These are phyloP conservation scores for Lamproptera curius DNA, from an alignment of 2,888 invertebrate species.

Conservation along the genomic window DNA sequence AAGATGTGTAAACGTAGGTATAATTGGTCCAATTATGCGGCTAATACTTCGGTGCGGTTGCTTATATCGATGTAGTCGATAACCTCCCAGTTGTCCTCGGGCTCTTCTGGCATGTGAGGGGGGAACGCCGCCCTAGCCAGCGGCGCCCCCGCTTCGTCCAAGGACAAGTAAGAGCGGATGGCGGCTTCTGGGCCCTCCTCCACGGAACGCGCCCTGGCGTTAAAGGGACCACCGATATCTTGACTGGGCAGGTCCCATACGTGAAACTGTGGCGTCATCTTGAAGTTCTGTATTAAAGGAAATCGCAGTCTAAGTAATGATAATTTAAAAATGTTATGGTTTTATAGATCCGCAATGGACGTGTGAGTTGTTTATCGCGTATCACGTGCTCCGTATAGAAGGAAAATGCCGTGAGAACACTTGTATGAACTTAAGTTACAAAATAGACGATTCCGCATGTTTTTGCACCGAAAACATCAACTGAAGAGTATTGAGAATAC, in stretches of 20 bases:
- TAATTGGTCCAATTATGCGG: background rate
- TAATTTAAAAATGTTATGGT: no score
- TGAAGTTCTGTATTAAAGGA: constrained; percentile 67
- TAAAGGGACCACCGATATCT: constrained; percentile 80
- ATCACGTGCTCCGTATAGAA: no score
- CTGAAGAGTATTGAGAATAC: no score
- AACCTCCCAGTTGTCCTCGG: constrained; percentile 81
- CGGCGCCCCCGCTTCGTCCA: constrained; percentile 79
- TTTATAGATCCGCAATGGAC: no score
- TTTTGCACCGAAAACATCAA: no score
- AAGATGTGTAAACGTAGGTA: constrained; percentile 4
- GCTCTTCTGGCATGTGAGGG: constrained; percentile 65
- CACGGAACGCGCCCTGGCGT: constrained; percentile 72
- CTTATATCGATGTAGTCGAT: constrained; percentile 81
- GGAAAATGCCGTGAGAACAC: no score
- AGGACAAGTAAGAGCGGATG: constrained; percentile 79
- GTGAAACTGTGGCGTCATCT: constrained; percentile 76
- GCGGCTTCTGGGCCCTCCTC: constrained; percentile 74
- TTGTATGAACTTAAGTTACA: no score
- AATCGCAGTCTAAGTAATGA: no score
- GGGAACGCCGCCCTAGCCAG: constrained; percentile 77
- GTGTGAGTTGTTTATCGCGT: no score
- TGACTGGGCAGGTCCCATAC: constrained; percentile 71
- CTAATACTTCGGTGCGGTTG: constrained; percentile 1
- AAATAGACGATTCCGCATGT: no score